phyloP scores from a whole-genome alignment of 2,797 vertebrate species.

The Amniataba percoides region DNA sequence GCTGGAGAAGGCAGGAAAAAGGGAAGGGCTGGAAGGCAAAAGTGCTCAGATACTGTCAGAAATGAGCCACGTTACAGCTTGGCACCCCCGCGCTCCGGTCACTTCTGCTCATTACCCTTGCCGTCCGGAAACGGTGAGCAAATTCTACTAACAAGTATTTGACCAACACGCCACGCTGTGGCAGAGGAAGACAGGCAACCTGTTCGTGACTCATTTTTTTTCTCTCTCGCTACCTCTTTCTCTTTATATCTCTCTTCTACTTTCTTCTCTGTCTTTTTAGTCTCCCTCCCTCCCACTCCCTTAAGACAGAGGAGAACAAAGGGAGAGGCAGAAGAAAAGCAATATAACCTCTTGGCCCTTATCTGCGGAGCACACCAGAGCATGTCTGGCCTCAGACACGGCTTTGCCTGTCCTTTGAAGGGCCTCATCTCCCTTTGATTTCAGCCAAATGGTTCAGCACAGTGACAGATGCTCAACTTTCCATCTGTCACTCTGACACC shows the following conservation, averaged over 20 bases:
- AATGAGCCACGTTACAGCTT: conserved; percentile 69
- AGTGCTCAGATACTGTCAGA: conserved; percentile 69
- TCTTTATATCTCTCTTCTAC: conserved; percentile 14
- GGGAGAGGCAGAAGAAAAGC: conserved; percentile 71
- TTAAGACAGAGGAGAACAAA: conserved; percentile 77
- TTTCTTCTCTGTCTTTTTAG: conserved; percentile 28
- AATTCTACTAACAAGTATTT: conserved; percentile 77
- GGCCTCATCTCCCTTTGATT: conserved; percentile 80
- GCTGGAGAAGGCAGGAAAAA: conserved; percentile 44
- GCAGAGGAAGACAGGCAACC: conserved; percentile 64
- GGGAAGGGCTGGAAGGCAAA: conserved; percentile 60
- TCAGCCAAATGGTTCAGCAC: conserved; percentile 72
- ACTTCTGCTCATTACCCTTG: conserved; percentile 69
- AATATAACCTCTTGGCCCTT: conserved; percentile 80
- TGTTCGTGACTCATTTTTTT: conserved; percentile 55
- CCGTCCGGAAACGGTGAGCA: conserved; percentile 66
- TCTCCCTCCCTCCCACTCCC: conserved; percentile 44
- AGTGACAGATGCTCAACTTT: conserved; percentile 80
- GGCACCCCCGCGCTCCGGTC: conserved; percentile 58
- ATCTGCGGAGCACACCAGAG: conserved; percentile 73
- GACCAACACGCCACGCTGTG: conserved; percentile 67
- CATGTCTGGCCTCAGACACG: conserved; percentile 72
- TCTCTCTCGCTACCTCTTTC: not conserved
- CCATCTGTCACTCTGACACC: conserved; percentile 76
- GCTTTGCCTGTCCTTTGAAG: conserved; percentile 78